Base-by-base conservation (phyloP, 2,888 invertebrate species). In the Campoplex capitator region DNA sequence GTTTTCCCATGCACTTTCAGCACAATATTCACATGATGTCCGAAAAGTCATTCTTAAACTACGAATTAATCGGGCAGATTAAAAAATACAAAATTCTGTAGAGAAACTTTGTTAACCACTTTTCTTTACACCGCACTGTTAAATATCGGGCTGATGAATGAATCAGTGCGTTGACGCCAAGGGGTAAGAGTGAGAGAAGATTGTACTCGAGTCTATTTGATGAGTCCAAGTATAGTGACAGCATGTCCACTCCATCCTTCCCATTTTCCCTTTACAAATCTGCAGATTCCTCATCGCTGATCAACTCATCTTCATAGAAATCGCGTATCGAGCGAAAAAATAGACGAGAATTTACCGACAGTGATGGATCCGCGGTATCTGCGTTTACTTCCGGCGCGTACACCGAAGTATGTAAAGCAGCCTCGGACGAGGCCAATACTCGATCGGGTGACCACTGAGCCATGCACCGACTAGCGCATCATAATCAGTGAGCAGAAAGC, bases 1-100 rank as follows among this genome's bases (percentile, higher is more conserved):
- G 70, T n/a, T 85, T 68, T 77, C 67, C 79, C 70, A 74, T 54
- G 78, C 38, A 28, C 62, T 48, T 62, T 62, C 18, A 54, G 16
- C 78, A 67, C 68, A 9, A 23, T 68, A 11, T 45, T 42, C 51
- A 51, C 28, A 51, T 7, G 45, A 48, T 28, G 70, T 71, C 48
- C 51, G 18, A 32, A 62, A 62, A 62, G 58, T 62, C 58, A 62
- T 62, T 13, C 16, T 32, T 62, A 9, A 28, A 62, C 58, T 28
- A 13, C 28, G 16, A 32, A 32, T 62, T 13, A 32, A 62, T 62
- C 11, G 28, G 13, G 16, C 28, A 62, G 58, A 32, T 62, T 62
- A 32, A 6, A 38, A 38, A 23, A 23, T 23, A 23, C 28, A n/a
- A 8, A 28, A 23, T 23, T 16, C 58, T 32, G 6, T 16, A 2